phyloP scores from a whole-genome alignment of 2,797 vertebrate genomes.

The Luscinia luscinia region DNA sequence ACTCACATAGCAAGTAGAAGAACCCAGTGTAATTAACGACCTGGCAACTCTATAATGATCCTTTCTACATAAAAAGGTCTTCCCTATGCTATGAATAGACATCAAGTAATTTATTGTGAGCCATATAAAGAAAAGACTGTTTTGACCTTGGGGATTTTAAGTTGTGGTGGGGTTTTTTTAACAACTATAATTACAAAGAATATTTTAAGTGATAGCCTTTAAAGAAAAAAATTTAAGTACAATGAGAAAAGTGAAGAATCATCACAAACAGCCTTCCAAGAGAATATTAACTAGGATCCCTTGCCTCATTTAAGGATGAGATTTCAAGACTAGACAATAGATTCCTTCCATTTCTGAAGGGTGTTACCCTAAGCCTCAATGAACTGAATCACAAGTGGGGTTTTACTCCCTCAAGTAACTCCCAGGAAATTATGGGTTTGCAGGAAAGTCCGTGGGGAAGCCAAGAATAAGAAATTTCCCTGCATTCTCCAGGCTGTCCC shows the following conservation, averaged over 20 bases:
- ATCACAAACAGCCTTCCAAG: neutral
- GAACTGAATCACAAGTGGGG: neutral
- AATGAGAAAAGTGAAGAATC: conserved; percentile 10
- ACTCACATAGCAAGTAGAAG: conserved; percentile 67
- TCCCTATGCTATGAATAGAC: conserved; percentile 73
- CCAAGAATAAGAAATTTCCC: neutral
- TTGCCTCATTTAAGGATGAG: neutral
- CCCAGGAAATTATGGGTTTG: neutral
- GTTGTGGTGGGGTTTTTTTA: neutral
- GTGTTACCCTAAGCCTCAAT: neutral
- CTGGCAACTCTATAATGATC: conserved; percentile 77
- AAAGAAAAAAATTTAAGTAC: neutral
- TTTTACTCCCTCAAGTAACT: neutral
- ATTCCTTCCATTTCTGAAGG: neutral
- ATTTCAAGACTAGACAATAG: neutral
- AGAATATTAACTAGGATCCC: conserved; percentile 3
- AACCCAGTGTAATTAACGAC: conserved; percentile 79
- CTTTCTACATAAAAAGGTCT: conserved; percentile 77
- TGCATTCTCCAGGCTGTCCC: neutral
- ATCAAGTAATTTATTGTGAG: conserved; percentile 67
- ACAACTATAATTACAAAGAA: conserved; percentile 30
- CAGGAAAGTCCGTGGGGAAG: neutral
- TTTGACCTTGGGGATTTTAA: conserved; percentile 62
- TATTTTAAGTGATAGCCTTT: conserved; percentile 47
- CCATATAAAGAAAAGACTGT: conserved; percentile 66